Base-by-base conservation (phyloP, 1,140 invertebrate species). In the Drosophila carrolli region DNA sequence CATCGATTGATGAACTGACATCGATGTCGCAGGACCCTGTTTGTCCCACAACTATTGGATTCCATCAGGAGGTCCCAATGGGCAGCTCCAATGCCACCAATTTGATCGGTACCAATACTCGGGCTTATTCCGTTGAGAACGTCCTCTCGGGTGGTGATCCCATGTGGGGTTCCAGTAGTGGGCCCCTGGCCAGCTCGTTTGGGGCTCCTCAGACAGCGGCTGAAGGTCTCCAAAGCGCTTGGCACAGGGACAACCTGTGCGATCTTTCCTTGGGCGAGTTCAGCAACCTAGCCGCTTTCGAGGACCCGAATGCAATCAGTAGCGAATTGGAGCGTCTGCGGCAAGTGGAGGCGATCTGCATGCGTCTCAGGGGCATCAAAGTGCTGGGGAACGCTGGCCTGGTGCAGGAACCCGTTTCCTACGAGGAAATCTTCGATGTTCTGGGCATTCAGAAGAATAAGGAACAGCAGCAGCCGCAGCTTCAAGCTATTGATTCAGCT, bases 341-440 rank as follows among this genome's bases (percentile, higher is more conserved):
- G 16, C n/a, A 14, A 9, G 6, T 65, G 0, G 32, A 65, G 7
- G 19, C 38, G 6, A 68, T 68, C 11, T 53, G 38, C 32, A 65
- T 37, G 47, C 59, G 44, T 11, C 38, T 68, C 0, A 11, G 32
- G 2, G 59, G 6, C 32, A 5, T 44, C 0, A 29, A 44, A 2
- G 37, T 68, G 2, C 59, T 47, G 0, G 38, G 2, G 1, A 8
- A 10, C 7, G 4, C 11, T 1, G 65, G 46, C 0, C 2, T 51
- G 0, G 3, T 61, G 0, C 4, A 40, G 16, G 35, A 9, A 2
- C 27, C 44, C 5, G 37, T 50, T 0, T 19, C 27, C 7, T 62
- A 51, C 14, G 29, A 53, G 0, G 46, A 68, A 5, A 50, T 51
- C 1, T 68, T 63, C 2, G 37, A 65, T 0, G 59, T 68, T 3